Evolutionary conservation across 2,797 vertebrate genomes (phyloP), one percentile per base, ranked within the genome.

Genomic region (Micrastur ruficollis): DNA sequence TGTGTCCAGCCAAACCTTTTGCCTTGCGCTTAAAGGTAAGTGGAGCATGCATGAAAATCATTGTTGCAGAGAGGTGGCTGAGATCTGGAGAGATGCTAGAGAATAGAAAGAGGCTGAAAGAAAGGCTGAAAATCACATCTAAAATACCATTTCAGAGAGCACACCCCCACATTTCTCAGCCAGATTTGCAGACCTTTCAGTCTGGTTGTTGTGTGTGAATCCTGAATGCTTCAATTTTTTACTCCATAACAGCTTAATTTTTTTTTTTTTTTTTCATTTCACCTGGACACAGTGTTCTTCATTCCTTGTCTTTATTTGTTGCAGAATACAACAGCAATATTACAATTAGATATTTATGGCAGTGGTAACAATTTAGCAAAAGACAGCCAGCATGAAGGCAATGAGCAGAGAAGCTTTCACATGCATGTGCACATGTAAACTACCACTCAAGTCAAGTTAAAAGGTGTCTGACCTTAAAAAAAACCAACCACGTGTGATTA

Each of bases 401-500:
- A 11, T n/a, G 73, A 83, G 19, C 17, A 32, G 29, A 27, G 32
- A 66, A 66, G 52, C 6, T 81, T 86, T 86, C 76, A 55, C 14
- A 17, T 10, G 7, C 20, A 3, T 26, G 16, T 2, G 0, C 53
- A 40, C 8, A 8, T 31, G 17, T 34, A 38, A 66, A 71, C 32
- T 34, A 17, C 22, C 23, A 67, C 26, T 55, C 11, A 13, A 50
- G 18, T 52, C 29, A 61, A 66, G 22, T 42, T 70, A 81, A 67
- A 73, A 25, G 4, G 4, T 53, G 3, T 20, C 23, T 55, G 40
- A 66, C 32, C 18, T 9, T 80, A 68, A 56, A 56, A 68, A 49
- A 5, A 1, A 5, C 11, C 5, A 27, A n/a, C 5, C 20, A 40
- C 6, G 0, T 11, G 20, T 44, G 53, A 50, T 55, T 44, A 36